These are phyloP conservation scores for Diabrotica virgifera DNA, from an alignment of 1,140 invertebrate genomes.

Conservation along the genomic window DNA sequence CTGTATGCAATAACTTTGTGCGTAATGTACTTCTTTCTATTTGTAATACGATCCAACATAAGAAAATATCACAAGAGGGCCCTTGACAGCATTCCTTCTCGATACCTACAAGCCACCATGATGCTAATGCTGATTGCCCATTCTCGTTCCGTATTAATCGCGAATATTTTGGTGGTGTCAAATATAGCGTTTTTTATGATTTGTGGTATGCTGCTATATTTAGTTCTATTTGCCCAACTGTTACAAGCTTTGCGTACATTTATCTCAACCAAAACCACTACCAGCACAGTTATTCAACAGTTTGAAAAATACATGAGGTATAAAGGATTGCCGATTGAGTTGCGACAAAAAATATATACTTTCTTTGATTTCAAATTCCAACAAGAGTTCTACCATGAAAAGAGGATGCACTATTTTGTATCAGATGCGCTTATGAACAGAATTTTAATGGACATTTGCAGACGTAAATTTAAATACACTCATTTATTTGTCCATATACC, in stretches of 20 bases:
- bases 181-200: too few species aligned
- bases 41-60: background rate
- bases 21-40: background rate
- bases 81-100: background rate
- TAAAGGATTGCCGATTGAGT: constrained; percentile 29
- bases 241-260: constrained; percentile 13
- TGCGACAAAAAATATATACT: constrained; percentile 25
- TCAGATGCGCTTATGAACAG: constrained; percentile 21
- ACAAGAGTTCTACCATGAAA: constrained; percentile 34
- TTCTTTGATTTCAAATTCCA: constrained; percentile 40
- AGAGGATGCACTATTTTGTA: constrained; percentile 24
- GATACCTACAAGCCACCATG: background rate
- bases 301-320: constrained; percentile 30
- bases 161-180: too few species aligned
- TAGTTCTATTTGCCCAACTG: constrained; percentile 5
- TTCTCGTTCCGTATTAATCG: too few species aligned
- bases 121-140: constrained; percentile 6
- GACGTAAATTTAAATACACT: background rate
- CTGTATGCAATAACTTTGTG: constrained; percentile 1
- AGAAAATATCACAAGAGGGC: background rate
- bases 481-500: background rate
- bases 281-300: constrained; percentile 18
- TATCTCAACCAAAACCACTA: background rate
- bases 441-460: background rate
- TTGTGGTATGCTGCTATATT: too few species aligned